Evolutionary conservation across 2,797 vertebrate species (phyloP).

Genomic region (Scolopax bukidnonensis): DNA sequence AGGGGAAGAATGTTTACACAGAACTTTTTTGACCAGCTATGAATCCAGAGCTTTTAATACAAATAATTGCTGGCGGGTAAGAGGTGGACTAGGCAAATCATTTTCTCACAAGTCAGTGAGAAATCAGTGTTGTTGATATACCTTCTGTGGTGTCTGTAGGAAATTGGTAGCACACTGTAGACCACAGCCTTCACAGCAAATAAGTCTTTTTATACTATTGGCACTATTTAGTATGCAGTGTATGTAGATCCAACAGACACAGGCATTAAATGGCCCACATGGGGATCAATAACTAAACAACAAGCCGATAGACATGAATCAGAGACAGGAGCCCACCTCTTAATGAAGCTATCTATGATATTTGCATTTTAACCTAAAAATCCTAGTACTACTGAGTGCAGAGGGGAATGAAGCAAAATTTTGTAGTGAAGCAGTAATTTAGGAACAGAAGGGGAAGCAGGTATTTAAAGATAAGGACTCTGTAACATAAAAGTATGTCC

Average conservation of each 20-base stretch:
- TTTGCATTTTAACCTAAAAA: neutral
- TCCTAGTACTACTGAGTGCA: too few relatives aligned
- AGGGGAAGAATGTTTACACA: neutral
- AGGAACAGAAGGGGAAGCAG: neutral
- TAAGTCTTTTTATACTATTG: neutral
- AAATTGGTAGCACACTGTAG: neutral
- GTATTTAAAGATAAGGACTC: neutral
- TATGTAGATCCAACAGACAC: neutral
- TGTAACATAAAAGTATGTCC: neutral
- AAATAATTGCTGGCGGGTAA: neutral
- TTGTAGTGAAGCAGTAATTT: neutral
- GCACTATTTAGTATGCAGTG: neutral
- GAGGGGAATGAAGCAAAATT: neutral
- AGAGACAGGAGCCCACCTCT: neutral
- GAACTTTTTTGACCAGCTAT: neutral
- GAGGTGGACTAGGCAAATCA: neutral
- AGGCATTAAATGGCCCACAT: neutral
- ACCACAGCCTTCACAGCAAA: neutral
- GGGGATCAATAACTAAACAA: neutral
- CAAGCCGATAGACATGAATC: neutral
- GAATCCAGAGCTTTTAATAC: neutral
- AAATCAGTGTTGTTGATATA: neutral
- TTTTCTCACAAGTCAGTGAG: neutral
- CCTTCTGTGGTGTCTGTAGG: neutral
- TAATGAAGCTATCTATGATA: neutral